These are phyloP conservation scores for Athetis lepigone DNA, from an alignment of 2,888 invertebrate genomes.

Conservation along the genomic window DNA sequence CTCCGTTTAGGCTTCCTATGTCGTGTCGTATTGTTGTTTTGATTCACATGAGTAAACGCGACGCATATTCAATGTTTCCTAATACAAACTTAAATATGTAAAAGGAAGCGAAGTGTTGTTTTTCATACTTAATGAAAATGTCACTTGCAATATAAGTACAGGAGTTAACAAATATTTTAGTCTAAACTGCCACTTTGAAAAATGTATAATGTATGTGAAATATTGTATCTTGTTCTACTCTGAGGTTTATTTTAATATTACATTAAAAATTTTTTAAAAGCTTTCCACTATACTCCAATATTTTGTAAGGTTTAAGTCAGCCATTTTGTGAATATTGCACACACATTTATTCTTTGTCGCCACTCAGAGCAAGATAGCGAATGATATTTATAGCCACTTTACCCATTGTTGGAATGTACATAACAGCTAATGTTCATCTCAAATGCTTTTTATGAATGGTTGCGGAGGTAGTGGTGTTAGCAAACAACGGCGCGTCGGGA, in stretches of 20 bases:
- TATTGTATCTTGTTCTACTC: too few species aligned
- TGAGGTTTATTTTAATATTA: neutral
- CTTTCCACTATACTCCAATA: neutral
- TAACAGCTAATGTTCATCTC: slow-evolving; percentile 47
- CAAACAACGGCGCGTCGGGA: slow-evolving; percentile 64
- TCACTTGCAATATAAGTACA: neutral
- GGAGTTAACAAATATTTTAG: neutral
- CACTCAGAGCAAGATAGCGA: slow-evolving; percentile 27
- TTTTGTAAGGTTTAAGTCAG: slow-evolving; percentile 1
- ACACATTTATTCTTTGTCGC: slow-evolving; percentile 30
- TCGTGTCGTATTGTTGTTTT: slow-evolving; percentile 43
- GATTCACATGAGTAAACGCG: slow-evolving; percentile 13
- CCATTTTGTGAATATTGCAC: slow-evolving; percentile 11
- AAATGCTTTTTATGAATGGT: slow-evolving; percentile 62
- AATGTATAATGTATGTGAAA: too few species aligned
- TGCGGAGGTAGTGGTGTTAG: slow-evolving; percentile 67
- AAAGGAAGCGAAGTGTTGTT: slow-evolving; percentile 3
- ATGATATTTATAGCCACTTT: slow-evolving; percentile 59
- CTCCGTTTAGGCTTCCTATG: slow-evolving; percentile 28
- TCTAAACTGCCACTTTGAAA: neutral
- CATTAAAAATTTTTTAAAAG: neutral
- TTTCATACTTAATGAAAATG: neutral
- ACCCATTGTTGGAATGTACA: slow-evolving; percentile 42
- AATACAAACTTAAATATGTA: neutral
- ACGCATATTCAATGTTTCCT: slow-evolving; percentile 22